Evolutionary conservation across 2,113 vertebrate genomes (phyloP).

Genomic region (Platysteira castanea): DNA sequence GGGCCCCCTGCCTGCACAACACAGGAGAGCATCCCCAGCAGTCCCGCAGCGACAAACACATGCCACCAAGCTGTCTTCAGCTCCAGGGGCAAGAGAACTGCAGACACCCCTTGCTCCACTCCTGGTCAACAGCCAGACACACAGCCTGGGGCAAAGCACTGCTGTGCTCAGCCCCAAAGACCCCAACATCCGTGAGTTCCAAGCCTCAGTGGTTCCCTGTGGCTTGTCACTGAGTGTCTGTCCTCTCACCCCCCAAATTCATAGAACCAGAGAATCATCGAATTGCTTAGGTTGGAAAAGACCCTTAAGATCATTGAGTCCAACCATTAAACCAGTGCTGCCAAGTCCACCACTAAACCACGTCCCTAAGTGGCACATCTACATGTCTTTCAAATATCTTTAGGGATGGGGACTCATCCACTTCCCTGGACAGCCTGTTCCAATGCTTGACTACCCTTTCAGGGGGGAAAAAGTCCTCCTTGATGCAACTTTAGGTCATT

Average conservation of each 20-base stretch:
- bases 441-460: not conserved
- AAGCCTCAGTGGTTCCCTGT: not conserved
- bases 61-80: not conserved
- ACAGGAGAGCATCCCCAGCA: not conserved
- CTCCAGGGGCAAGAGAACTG: not conserved
- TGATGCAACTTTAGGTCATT: not conserved
- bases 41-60: fast-evolving
- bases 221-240: not conserved
- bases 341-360: not conserved
- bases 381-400: not conserved
- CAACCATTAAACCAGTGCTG: not conserved
- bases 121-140: not conserved
- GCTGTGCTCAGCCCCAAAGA: not conserved
- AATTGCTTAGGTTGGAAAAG: not conserved
- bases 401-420: not conserved
- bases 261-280: not conserved
- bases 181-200: not conserved
- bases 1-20: conserved; percentile 11
- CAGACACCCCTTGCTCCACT: not conserved
- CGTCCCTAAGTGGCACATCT: not conserved
- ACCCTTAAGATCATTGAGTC: not conserved
- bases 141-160: not conserved
- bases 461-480: not conserved
- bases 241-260: not conserved
- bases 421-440: not conserved